Evolutionary conservation across 2,797 vertebrate species (phyloP), one percentile per base, ranked within the genome.

Genomic region (Limosa lapponica): DNA sequence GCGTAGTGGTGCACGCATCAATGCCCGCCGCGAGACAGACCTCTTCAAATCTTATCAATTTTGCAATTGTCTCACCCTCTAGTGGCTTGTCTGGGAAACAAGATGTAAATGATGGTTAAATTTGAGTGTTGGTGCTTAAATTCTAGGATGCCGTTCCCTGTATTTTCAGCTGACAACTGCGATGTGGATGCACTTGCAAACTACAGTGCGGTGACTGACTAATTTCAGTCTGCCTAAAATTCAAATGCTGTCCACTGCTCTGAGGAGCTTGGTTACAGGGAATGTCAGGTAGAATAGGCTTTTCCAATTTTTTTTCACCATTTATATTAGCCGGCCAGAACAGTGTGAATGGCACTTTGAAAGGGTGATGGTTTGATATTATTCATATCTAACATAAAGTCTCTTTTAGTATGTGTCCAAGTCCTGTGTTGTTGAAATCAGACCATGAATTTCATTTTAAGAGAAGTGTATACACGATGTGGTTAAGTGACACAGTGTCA

Each of bases 61-160:
- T 66, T 82, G 93, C 88, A 91, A 54, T 95, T 95, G 87, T 89
- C 67, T 95, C 96, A 78, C 95, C 93, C 94, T 97, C 95, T 97
- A 96, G 94, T 93, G 94, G 95, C 79, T 88, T 81, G 13, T 82
- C 82, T 93, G 79, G 74, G 92, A 89, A 96, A 65, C 41, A 65
- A 66, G 58, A 82, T 82, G 48, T 65, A 90, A 93, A 93, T 55
- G 48, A 16, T 49, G 23, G 49, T 55, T 93, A 65, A 59, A 80
- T 82, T 11, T 70, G 44, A 77, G 54, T 2, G 8, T 36, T 24
- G n/a, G 28, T 58, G 18, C 41, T 80, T 70, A 67, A 84, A 93
- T 84, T 85, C 74, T 22, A 18, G 61, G 49, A n/a, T 73, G 55
- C 32, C 0, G 0, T 88, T 93, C 22, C 39, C 62, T 54, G 8